These are phyloP conservation scores for Peromyscus eremicus DNA, from an alignment of 2,797 vertebrate genomes.

Conservation along the genomic window DNA sequence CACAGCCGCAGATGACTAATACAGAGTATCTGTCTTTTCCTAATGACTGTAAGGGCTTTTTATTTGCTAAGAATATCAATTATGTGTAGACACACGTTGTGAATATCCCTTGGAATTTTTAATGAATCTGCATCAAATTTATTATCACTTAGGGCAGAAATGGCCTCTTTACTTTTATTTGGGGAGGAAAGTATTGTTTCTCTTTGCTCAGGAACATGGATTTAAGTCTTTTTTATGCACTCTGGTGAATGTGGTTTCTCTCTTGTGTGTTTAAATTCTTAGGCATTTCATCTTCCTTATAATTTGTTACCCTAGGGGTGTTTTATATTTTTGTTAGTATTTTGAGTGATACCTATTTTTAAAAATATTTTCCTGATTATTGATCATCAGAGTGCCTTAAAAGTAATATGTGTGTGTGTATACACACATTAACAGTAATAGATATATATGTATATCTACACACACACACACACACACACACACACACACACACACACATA, in stretches of 20 bases:
- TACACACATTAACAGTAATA: neutral
- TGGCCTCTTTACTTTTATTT: neutral
- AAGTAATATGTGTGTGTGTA: neutral
- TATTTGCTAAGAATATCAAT: slow-evolving; percentile 55
- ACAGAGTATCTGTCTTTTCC: neutral
- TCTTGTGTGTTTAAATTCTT: neutral
- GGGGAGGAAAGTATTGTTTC: neutral
- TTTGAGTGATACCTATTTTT: neutral
- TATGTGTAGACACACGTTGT: neutral
- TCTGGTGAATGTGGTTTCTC: neutral
- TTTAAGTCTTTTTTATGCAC: neutral
- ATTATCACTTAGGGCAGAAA: slow-evolving; percentile 42
- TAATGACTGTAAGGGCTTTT: slow-evolving; percentile 17
- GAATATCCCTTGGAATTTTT: slow-evolving; percentile 44
- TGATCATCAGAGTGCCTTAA: neutral
- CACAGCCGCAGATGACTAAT: neutral
- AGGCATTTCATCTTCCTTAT: neutral
- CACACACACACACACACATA: too few relatives aligned
- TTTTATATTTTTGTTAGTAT: neutral
- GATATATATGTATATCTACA: neutral
- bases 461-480: neutral
- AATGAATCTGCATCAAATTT: slow-evolving; percentile 46
- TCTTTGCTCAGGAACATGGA: neutral
- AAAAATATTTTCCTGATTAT: neutral
- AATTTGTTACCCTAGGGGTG: neutral